Base-by-base conservation (phyloP, 2,113 vertebrate species). In the Paratilapia polleni region DNA sequence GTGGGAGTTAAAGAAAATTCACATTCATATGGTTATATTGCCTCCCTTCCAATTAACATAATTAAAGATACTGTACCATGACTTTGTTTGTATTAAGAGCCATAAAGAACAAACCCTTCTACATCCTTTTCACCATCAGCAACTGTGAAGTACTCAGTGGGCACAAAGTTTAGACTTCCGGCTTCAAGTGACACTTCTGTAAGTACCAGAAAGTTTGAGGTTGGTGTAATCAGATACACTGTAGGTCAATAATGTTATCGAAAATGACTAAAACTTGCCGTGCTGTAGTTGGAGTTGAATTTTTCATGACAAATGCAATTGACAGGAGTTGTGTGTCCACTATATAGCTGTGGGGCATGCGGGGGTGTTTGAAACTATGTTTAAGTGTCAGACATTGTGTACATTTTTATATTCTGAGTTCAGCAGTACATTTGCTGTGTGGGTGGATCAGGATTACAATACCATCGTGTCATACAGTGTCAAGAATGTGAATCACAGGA, bases 321-420 rank as follows among this genome's bases (percentile, higher is more conserved):
- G 54, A 58, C 70, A 78, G 10, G 75, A 86, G 66, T 87, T 85
- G 17, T 63, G 8, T 62, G 85, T 86, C 86, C 82, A 78, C 22
- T 58, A 10, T 41, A 63, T 83, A 56, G 78, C 89, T 61, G 59
- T 28, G 17, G 74, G 87, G 64, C 83, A 75, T 91, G 88, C 57
- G 91, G 88, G 87, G 91, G 91, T 73, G 89, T 92, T 80, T 70
- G 11, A 79, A 87, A 83, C 68, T 78, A 59, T 77, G 62, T 83
- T 76, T 12, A 77, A 84, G 59, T 79, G 81, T 91, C 62, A 85
- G 85, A 85, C 79, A 82, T 83, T 59, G 43, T 61, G 38, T 66
- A 28, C 13, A 20, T 79, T 78, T 85, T 84, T 89, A 79, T 83
- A 86, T 11, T 81, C 73, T 26, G 43, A 85, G 80, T 74, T 79